A percentile compares a stretch with the other conserved stretches of the same genome.
Conservation (phyloP, 2,888 invertebrate species). For the Phalera bucephala region DNA sequence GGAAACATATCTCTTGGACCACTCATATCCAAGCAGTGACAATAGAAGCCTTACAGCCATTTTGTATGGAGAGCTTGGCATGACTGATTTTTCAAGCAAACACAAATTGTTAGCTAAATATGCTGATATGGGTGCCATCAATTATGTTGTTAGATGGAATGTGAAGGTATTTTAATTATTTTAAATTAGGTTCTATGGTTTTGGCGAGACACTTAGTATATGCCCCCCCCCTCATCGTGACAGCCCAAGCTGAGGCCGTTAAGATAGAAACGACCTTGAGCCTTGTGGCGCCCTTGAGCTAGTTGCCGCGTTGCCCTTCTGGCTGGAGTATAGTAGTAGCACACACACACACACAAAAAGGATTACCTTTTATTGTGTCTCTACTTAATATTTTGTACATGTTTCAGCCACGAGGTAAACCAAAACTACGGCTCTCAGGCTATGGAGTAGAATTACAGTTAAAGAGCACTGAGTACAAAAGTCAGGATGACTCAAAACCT, state of each 20-base stretch:
- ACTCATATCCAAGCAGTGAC: conserved; percentile 90
- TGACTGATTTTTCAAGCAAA: conserved; percentile 87
- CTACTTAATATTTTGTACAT: no score
- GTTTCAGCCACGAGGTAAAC: conserved; percentile 57
- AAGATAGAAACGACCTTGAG: no score
- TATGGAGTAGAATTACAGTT: conserved; percentile 99
- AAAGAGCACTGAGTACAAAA: conserved; percentile 99
- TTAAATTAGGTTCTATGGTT: no score
- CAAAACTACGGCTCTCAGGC: conserved; percentile 92
- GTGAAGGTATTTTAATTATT: conserved; percentile 83
- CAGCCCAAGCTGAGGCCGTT: no score
- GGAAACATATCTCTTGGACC: conserved; percentile 91
- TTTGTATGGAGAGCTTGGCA: conserved; percentile 95
- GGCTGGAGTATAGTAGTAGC: no score
- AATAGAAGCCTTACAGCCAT: conserved; percentile 88
- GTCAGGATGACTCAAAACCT: conserved; percentile 94
- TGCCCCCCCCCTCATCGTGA: no score
- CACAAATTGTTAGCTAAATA: conserved; percentile 88
- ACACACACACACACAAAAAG: no score
- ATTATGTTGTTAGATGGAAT: conserved; percentile 95
- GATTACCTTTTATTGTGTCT: no score
- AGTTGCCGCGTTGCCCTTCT: no score
- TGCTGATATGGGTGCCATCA: conserved; percentile 87
- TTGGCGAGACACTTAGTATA: no score
- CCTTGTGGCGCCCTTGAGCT: no score